These are phyloP conservation scores for Cepaea nemoralis DNA, from an alignment of 1,140 invertebrate genomes.

Conservation along the genomic window DNA sequence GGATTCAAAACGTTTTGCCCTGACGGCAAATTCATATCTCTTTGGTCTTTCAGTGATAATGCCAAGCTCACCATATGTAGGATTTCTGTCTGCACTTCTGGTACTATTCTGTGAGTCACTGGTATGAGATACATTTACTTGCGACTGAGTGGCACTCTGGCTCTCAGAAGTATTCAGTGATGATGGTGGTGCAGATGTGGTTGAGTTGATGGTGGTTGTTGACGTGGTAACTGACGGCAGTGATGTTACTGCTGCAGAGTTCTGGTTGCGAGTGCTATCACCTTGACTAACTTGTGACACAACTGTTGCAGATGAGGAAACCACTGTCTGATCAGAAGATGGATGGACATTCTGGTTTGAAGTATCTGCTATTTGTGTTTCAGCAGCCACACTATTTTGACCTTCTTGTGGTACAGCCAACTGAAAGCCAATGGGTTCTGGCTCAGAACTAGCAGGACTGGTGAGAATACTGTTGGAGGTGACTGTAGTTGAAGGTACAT, in stretches of 20 bases:
- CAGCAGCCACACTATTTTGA: too few relatives aligned
- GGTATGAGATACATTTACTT: slow-evolving; percentile 80
- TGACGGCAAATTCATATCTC: slow-evolving; percentile 71
- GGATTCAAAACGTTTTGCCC: slow-evolving; percentile 79
- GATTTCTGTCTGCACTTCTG: neutral
- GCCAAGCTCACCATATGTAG: slow-evolving; percentile 45
- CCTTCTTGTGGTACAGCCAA: neutral
- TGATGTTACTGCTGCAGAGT: neutral
- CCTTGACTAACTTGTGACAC: neutral
- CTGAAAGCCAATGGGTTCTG: neutral
- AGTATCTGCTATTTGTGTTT: neutral
- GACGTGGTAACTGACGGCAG: neutral
- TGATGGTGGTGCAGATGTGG: neutral
- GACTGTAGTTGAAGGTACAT: neutral
- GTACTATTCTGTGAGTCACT: slow-evolving; percentile 60
- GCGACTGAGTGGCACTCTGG: slow-evolving; percentile 71
- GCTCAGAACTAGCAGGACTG: neutral
- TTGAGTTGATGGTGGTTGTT: neutral
- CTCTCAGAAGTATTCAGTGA: neutral
- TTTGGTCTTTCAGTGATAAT: slow-evolving; percentile 56
- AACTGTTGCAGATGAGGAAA: neutral
- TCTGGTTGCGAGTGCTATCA: too few relatives aligned
- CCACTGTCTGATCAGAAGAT: neutral
- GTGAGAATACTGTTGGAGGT: neutral
- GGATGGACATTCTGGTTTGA: neutral